Percentiles rank a stretch among this genome's conserved stretches.
Evolutionary conservation across 2,888 invertebrate species (phyloP).

Genomic region (Athetis lepigone): DNA sequence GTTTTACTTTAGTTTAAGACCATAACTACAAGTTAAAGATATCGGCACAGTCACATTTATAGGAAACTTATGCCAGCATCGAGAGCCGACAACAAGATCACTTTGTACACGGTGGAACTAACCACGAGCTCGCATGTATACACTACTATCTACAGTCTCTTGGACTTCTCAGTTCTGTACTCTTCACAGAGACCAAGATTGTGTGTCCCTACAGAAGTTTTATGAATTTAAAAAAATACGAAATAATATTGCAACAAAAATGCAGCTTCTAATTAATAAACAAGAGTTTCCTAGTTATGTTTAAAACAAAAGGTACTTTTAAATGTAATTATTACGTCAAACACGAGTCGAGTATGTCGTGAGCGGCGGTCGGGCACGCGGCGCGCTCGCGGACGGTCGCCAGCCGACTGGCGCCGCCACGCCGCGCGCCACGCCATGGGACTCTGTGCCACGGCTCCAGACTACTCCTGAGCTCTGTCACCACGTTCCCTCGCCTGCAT

Average conservation of each 20-base stretch:
- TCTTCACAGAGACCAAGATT: neutral
- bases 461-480: no score
- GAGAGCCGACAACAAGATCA: neutral
- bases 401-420: constrained; percentile 61
- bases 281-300: neutral
- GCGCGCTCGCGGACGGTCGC: constrained; percentile 45
- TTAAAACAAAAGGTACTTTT: neutral
- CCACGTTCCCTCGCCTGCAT: no score
- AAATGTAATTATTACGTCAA: no score
- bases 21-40: no score
- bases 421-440: no score
- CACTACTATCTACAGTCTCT: neutral
- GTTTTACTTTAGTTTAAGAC: no score
- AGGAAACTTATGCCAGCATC: neutral
- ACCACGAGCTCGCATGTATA: neutral
- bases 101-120: neutral
- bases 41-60: neutral
- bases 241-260: neutral
- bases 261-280: neutral
- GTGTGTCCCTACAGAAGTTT: constrained; percentile 1
- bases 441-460: no score
- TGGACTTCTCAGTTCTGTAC: neutral
- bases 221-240: neutral
- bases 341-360: constrained; percentile 19
- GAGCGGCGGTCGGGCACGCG: constrained; percentile 19